These are phyloP conservation scores for Alaudala cheleensis DNA, from an alignment of 2,113 vertebrate species.

Conservation along the genomic window DNA sequence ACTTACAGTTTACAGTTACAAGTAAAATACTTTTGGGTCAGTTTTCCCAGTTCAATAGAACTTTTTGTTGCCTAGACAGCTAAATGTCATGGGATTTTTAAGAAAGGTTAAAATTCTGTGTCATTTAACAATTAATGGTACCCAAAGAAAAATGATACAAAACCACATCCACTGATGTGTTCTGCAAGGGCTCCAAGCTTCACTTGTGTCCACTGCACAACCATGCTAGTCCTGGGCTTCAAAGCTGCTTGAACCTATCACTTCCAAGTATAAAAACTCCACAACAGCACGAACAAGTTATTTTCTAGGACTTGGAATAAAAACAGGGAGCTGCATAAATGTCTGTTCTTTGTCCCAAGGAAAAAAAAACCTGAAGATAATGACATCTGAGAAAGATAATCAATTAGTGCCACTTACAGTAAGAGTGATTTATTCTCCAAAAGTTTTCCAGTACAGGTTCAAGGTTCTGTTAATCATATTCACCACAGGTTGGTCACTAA, in stretches of 20 bases:
- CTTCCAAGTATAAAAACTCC: not conserved
- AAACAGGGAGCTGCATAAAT: not conserved
- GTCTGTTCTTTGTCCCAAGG: not conserved
- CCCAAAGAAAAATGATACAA: constrained; percentile 18
- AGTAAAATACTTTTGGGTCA: constrained; percentile 63
- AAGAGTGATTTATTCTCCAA: not conserved
- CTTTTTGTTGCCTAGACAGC: constrained; percentile 72
- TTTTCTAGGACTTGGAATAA: not conserved
- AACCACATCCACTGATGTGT: constrained; percentile 17
- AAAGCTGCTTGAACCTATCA: not conserved
- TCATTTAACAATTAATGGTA: constrained; percentile 45
- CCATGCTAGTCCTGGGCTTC: not conserved
- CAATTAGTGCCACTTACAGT: not conserved
- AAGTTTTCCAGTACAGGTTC: not conserved
- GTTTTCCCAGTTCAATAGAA: constrained; percentile 67
- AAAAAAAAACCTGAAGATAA: not conserved
- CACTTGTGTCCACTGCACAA: not conserved
- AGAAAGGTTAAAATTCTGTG: constrained; percentile 71
- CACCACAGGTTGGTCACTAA: not conserved
- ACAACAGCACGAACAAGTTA: not conserved
- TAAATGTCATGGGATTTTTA: constrained; percentile 78
- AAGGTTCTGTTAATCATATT: not conserved
- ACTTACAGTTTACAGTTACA: constrained; percentile 58
- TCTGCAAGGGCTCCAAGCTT: not conserved
- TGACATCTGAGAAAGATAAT: not conserved